These are phyloP conservation scores for Dipodomys merriami DNA, from an alignment of 2,113 vertebrate genomes.

Conservation along the genomic window DNA sequence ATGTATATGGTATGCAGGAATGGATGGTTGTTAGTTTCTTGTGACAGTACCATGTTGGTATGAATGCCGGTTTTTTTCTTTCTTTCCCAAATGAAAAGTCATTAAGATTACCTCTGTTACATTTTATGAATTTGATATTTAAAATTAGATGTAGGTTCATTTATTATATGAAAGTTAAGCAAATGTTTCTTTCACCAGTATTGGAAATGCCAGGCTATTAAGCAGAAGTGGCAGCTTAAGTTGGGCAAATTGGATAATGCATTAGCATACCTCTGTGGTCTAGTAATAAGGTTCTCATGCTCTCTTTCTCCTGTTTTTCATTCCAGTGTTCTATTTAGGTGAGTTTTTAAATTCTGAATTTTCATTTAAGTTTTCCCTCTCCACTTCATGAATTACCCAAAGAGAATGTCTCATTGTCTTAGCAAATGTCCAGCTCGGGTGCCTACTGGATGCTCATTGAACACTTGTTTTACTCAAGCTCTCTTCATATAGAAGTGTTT, in stretches of 20 bases:
- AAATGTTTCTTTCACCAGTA: slow-evolving; percentile 58
- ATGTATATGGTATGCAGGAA: background rate
- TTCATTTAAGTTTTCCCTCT: slow-evolving; percentile 79
- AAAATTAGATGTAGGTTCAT: slow-evolving; percentile 1
- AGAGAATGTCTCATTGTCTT: slow-evolving; percentile 80
- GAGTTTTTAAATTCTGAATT: slow-evolving; percentile 84
- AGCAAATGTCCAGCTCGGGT: slow-evolving; percentile 77
- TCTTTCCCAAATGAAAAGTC: slow-evolving; percentile 44
- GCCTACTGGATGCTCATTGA: slow-evolving; percentile 82
- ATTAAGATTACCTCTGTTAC: slow-evolving; percentile 15
- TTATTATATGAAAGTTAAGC: slow-evolving; percentile 49
- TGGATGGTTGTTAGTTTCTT: slow-evolving; percentile 48
- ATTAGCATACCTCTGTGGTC: slow-evolving; percentile 59
- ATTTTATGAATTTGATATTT: background rate
- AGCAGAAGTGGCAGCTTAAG: slow-evolving; percentile 61
- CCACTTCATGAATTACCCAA: slow-evolving; percentile 76
- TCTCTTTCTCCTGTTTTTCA: slow-evolving; percentile 83
- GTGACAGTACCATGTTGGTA: slow-evolving; percentile 16
- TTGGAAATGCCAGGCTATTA: slow-evolving; percentile 54
- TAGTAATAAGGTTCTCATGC: slow-evolving; percentile 83
- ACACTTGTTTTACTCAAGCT: slow-evolving; percentile 75
- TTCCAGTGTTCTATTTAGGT: slow-evolving; percentile 89
- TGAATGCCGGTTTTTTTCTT: background rate
- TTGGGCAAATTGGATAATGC: slow-evolving; percentile 69
- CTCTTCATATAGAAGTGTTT: slow-evolving; percentile 77